Percentiles rank a stretch among this genome's conserved stretches.
These are phyloP conservation scores for Parazoanthus swiftii DNA, from an alignment of 92 coral and sea anemone species.

Conservation along the genomic window DNA sequence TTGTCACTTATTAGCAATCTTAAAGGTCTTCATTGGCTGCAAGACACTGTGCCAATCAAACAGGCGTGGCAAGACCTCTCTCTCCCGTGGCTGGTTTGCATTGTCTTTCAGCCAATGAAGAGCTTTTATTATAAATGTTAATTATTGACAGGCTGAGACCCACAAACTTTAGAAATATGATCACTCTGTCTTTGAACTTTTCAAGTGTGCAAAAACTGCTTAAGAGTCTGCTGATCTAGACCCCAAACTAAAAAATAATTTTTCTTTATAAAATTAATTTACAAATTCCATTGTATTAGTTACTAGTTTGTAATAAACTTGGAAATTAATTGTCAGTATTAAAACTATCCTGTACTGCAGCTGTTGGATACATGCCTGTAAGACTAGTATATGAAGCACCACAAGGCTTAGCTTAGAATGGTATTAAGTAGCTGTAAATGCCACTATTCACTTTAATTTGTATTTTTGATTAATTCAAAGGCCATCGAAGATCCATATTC, in stretches of 20 bases:
- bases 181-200: no score
- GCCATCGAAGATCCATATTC: slow-evolving; percentile 21
- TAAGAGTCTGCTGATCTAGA: neutral
- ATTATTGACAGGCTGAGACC: no score
- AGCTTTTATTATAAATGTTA: no score
- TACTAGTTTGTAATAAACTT: no score
- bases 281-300: neutral
- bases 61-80: no score
- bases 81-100: no score
- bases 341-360: neutral
- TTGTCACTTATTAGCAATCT: no score
- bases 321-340: neutral
- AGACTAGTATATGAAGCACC: neutral
- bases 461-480: neutral
- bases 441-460: neutral
- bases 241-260: neutral
- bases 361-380: neutral
- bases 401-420: neutral
- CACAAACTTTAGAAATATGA: no score
- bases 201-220: neutral
- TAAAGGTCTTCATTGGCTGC: no score
- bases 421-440: neutral
- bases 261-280: no score
- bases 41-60: no score
- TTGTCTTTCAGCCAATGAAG: no score